These are phyloP conservation scores for Gerris buenoi DNA, from an alignment of 1,140 invertebrate genomes.

Conservation along the genomic window DNA sequence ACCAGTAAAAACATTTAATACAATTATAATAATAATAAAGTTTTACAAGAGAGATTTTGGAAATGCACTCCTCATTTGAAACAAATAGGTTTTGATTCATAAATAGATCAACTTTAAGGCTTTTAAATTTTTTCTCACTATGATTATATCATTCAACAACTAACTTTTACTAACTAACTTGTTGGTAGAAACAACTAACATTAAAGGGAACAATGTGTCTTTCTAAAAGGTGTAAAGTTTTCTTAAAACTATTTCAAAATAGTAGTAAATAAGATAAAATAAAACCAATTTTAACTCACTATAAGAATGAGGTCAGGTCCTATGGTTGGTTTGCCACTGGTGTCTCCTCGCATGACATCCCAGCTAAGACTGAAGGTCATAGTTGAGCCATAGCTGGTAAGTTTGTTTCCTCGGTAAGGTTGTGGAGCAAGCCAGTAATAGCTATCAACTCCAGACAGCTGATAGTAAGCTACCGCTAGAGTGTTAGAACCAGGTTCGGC, in stretches of 20 bases:
- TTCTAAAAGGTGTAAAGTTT: neutral
- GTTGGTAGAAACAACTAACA: no score
- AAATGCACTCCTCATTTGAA: no score
- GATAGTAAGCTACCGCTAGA: constrained; percentile 44
- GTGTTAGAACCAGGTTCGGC: constrained; percentile 37
- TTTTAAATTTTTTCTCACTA: no score
- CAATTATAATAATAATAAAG: no score
- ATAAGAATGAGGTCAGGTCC: constrained; percentile 76
- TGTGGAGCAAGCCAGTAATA: constrained; percentile 82
- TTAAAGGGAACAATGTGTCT: neutral
- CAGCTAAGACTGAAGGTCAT: constrained; percentile 64
- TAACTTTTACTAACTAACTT: no score
- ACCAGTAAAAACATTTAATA: no score
- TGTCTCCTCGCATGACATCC: constrained; percentile 74
- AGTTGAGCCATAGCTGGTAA: constrained; percentile 70
- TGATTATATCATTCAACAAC: no score
- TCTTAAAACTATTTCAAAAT: no score
- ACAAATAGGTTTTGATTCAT: no score
- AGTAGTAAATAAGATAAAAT: neutral
- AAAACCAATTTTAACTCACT: constrained; percentile 32
- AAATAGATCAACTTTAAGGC: no score
- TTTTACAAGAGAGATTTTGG: no score
- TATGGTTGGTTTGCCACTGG: constrained; percentile 64
- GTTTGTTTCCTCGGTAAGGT: constrained; percentile 52
- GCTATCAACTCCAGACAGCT: constrained; percentile 49